These are phyloP conservation scores for Dipodomys ordii DNA, from an alignment of 2,113 vertebrate genomes.

Conservation along the genomic window DNA sequence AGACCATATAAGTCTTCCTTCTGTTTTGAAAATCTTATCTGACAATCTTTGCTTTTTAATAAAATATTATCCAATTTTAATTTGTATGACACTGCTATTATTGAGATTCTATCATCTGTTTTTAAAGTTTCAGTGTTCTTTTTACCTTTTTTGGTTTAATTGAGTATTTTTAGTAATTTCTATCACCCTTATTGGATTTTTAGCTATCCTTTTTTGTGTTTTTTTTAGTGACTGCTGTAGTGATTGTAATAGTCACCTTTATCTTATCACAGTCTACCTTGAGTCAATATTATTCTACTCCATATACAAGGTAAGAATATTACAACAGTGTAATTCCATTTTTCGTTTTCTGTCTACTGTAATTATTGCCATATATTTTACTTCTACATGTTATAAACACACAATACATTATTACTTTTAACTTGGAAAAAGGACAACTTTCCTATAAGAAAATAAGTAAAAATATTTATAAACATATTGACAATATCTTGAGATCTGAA, in stretches of 20 bases:
- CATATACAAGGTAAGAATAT: constrained; percentile 65
- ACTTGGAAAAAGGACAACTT: constrained; percentile 3
- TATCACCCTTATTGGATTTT: constrained; percentile 64
- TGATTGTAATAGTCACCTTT: constrained; percentile 73
- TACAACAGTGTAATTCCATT: constrained; percentile 28
- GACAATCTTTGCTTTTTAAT: not conserved
- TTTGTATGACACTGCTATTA: constrained; percentile 4
- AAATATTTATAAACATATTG: not conserved
- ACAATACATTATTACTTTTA: not conserved
- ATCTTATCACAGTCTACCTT: constrained; percentile 69
- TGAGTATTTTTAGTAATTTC: constrained; percentile 43
- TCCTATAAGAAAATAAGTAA: constrained; percentile 30
- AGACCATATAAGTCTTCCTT: not conserved
- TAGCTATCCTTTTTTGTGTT: constrained; percentile 70
- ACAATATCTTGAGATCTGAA: not conserved
- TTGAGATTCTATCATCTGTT: not conserved
- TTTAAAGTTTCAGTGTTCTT: not conserved
- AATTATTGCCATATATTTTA: constrained; percentile 23
- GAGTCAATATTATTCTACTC: constrained; percentile 63
- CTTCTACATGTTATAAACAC: not conserved
- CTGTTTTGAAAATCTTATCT: not conserved
- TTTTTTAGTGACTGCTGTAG: constrained; percentile 70
- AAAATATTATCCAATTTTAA: not conserved
- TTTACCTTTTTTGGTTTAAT: constrained; percentile 52
- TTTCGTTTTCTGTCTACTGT: too few species aligned